These are phyloP conservation scores for Diacarnus erythraeanus DNA, from an alignment of 37 sponge, comb jelly and placozoan species.

Conservation along the genomic window DNA sequence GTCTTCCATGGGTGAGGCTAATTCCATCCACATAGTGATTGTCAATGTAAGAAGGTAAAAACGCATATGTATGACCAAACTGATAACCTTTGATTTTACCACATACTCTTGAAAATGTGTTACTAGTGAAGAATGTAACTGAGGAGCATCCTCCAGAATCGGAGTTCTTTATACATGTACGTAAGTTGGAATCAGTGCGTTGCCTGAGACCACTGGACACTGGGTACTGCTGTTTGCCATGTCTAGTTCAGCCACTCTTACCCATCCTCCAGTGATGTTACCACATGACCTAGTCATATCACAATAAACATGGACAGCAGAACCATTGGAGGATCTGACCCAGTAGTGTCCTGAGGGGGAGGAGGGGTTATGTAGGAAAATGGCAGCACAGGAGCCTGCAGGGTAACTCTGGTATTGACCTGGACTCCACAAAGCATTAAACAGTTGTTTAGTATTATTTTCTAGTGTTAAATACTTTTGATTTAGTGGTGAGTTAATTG, in stretches of 20 bases:
- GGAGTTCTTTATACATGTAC: no score
- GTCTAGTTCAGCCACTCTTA: constrained; percentile 20
- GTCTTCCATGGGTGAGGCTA: constrained; percentile 24
- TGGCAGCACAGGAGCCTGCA: constrained; percentile 3
- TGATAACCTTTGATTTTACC: constrained; percentile 55
- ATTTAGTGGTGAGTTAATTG: no score
- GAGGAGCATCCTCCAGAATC: neutral
- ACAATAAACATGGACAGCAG: constrained; percentile 21
- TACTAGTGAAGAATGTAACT: constrained; percentile 19
- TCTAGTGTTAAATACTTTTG: no score
- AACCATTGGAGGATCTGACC: neutral
- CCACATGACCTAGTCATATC: constrained; percentile 27
- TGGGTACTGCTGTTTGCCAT: neutral
- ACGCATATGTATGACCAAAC: constrained; percentile 8
- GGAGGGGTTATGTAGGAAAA: no score
- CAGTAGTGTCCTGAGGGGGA: constrained; percentile 21
- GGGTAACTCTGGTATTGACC: neutral
- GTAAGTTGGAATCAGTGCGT: neutral
- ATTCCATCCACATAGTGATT: constrained; percentile 28
- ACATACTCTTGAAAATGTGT: constrained; percentile 54
- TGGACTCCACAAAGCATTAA: no score
- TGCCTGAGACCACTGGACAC: constrained; percentile 3
- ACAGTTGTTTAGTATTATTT: no score
- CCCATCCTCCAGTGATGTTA: constrained; percentile 21
- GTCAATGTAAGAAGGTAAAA: constrained; percentile 8